These are phyloP conservation scores for Hipposideros armiger DNA, from an alignment of 2,113 vertebrate species.

Conservation along the genomic window DNA sequence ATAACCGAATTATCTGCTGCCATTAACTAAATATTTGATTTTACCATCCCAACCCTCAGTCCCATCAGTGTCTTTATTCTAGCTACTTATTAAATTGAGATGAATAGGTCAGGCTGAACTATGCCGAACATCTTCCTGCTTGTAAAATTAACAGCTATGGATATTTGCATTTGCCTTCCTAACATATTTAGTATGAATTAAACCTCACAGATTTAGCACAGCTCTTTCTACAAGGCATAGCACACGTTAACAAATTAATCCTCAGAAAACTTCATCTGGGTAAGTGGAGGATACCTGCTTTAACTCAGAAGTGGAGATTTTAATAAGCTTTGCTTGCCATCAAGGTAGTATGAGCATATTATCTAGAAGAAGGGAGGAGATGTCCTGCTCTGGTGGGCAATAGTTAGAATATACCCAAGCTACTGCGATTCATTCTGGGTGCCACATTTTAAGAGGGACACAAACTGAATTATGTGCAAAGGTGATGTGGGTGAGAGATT, in stretches of 20 bases:
- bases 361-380: neutral
- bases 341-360: neutral
- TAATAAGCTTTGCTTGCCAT: neutral
- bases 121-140: slow-evolving; percentile 35
- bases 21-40: slow-evolving; percentile 16
- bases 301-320: neutral
- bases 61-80: slow-evolving; percentile 20
- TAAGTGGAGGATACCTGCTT: neutral
- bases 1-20: neutral
- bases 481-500: neutral
- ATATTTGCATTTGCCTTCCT: slow-evolving; percentile 60
- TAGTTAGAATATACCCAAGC: neutral
- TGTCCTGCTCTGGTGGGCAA: neutral
- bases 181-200: slow-evolving; percentile 54
- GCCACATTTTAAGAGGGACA: neutral
- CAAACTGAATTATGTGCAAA: neutral
- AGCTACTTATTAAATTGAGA: slow-evolving; percentile 23
- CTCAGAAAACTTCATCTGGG: neutral
- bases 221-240: slow-evolving; percentile 18
- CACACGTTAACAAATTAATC: slow-evolving; percentile 49
- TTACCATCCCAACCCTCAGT: neutral
- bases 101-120: neutral
- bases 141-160: slow-evolving; percentile 44
- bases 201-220: slow-evolving; percentile 38
- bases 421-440: neutral